Evolutionary conservation across 2,888 invertebrate genomes (phyloP), one percentile per base, ranked within the genome.

Genomic region (Acleris emargana): DNA sequence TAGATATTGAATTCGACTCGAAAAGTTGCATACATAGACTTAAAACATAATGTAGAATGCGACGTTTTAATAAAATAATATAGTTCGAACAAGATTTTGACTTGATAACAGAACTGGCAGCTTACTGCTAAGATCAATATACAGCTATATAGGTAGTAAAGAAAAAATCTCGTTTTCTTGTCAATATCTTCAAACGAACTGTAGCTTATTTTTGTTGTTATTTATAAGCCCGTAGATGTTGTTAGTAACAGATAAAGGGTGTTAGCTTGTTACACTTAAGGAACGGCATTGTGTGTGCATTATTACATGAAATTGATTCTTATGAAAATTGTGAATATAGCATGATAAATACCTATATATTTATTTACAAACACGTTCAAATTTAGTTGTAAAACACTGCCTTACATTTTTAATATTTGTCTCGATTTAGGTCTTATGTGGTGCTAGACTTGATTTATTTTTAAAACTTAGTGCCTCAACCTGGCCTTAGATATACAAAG

Each of bases 381-480:
- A 58, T 59, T 55, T 60, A 57, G 22, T 20, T 45, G 43, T 22
- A 57, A 57, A 55, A 61, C 32, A 32, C 64, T 66, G 68, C 66
- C 69, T 68, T 63, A 63, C 60, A 32, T 45, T 50, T 28, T 47
- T 28, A 25, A 58, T 13, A 45, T 16, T 55, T 38, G 55, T 49
- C 28, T 62, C 49, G 13, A 60, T 16, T 55, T 45, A 55, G 43
- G 25, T 54, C 25, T 42, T 54, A 50, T 32, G 51, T 49, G 66
- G 66, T 66, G 66, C 66, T 66, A 66, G 61, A 57, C 38, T 57
- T 45, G 38, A 17, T 53, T 49, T 55, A 60, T 38, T 55, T 60
- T 43, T 20, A 17, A 25, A 69, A 67, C 67, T 43, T 67, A 68
- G 73, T 72, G 73, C 70, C 71, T 72, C 62, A 38, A 55, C 22